Percentiles rank a stretch among this genome's conserved stretches.
phyloP scores from a whole-genome alignment of 2,797 vertebrate genomes.

The Sebastes steindachneri region DNA sequence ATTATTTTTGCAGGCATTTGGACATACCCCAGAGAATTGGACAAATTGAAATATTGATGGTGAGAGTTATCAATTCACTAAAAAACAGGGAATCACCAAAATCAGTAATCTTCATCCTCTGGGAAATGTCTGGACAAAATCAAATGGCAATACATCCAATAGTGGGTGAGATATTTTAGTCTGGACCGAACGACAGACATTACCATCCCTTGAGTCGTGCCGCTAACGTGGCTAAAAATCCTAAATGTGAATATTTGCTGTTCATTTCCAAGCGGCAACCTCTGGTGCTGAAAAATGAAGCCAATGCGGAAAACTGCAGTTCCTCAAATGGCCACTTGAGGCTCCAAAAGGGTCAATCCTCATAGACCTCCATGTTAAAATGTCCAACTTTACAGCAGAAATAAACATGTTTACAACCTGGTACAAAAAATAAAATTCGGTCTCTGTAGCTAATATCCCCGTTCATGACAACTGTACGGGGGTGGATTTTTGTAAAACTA shows the following conservation, averaged over 20 bases:
- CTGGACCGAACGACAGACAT: background rate
- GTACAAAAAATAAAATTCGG: background rate
- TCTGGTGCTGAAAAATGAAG: background rate
- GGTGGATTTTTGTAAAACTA: too few species aligned
- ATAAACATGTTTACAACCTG: background rate
- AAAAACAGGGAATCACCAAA: background rate
- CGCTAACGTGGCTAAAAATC: background rate
- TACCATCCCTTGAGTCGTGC: background rate
- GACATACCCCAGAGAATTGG: too few species aligned
- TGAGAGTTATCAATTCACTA: background rate
- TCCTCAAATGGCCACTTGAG: background rate
- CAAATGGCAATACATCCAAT: background rate
- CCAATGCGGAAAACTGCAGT: too few species aligned
- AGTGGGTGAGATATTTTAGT: background rate
- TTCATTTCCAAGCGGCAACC: background rate
- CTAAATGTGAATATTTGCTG: background rate
- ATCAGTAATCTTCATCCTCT: background rate
- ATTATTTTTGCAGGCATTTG: too few species aligned
- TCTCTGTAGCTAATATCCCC: too few species aligned
- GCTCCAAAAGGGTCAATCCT: background rate
- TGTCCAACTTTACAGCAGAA: background rate
- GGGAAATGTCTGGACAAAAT: background rate
- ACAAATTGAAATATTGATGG: too few species aligned
- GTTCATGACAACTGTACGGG: too few species aligned
- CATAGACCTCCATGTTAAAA: background rate